These are phyloP conservation scores for Machaerirhynchus nigripectus DNA, from an alignment of 2,113 vertebrate genomes.

Conservation along the genomic window DNA sequence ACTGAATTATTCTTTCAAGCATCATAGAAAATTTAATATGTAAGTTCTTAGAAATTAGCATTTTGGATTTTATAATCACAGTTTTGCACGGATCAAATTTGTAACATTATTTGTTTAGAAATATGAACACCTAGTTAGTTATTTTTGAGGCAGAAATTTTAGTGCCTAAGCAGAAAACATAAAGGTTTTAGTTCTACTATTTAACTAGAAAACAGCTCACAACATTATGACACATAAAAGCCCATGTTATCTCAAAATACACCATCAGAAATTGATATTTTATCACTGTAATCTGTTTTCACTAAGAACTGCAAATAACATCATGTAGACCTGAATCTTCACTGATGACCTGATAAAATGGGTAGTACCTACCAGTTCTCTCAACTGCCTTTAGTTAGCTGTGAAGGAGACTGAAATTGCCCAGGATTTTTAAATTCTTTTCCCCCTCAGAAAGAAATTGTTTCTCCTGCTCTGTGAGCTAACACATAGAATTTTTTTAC, in stretches of 20 bases:
- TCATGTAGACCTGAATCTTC: neutral
- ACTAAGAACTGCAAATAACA: neutral
- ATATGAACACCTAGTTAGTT: neutral
- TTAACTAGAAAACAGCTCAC: neutral
- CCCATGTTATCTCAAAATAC: neutral
- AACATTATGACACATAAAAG: neutral
- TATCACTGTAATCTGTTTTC: neutral
- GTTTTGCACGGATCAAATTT: neutral
- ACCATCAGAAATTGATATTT: neutral
- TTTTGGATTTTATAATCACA: neutral
- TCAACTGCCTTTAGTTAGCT: neutral
- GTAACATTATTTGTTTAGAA: neutral
- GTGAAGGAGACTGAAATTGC: neutral
- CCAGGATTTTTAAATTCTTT: neutral
- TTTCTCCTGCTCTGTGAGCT: neutral
- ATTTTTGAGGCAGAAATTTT: neutral
- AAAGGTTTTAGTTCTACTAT: neutral
- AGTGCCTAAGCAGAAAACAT: neutral
- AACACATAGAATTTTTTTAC: neutral
- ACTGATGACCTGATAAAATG: neutral
- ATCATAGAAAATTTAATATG: neutral
- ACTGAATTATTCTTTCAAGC: neutral
- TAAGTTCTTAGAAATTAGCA: neutral
- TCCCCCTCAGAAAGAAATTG: neutral
- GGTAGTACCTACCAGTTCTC: neutral